phyloP scores from a whole-genome alignment of 2,113 vertebrate genomes.

The Rhea pennata region DNA sequence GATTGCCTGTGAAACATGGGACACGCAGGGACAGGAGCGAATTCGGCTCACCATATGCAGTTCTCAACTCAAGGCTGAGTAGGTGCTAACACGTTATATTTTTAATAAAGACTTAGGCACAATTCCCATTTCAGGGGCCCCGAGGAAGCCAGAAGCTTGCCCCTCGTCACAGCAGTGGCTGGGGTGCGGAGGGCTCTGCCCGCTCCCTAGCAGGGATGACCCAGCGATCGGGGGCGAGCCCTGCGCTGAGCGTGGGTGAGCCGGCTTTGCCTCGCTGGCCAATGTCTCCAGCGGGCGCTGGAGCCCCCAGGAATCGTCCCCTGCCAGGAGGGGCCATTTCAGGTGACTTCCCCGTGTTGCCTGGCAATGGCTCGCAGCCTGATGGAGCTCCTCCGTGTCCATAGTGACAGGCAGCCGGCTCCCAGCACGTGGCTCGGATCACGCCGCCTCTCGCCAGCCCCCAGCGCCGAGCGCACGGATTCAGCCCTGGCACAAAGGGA shows the following conservation, averaged over 20 bases:
- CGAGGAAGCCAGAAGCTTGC: not conserved
- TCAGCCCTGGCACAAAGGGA: not conserved
- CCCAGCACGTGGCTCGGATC: not conserved
- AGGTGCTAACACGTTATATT: not conserved
- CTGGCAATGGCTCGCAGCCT: not conserved
- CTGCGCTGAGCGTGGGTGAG: too few relatives aligned
- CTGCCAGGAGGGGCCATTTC: not conserved
- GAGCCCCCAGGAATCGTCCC: too few relatives aligned
- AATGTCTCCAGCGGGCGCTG: not conserved
- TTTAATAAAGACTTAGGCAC: not conserved
- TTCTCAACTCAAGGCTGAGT: not conserved
- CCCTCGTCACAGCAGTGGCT: too few relatives aligned
- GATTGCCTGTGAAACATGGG: not conserved
- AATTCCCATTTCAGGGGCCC: not conserved
- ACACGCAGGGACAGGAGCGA: not conserved
- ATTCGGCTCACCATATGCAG: not conserved
- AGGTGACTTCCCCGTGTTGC: not conserved
- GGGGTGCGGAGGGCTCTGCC: too few relatives aligned
- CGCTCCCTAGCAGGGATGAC: too few relatives aligned
- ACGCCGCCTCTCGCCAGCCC: not conserved
- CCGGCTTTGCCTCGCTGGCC: not conserved
- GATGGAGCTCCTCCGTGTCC: not conserved
- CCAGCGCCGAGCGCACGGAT: too few relatives aligned
- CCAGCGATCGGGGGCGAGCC: too few relatives aligned
- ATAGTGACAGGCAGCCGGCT: fast-evolving